phyloP scores from a whole-genome alignment of 1,140 invertebrate genomes.

The Ceratina japonica region DNA sequence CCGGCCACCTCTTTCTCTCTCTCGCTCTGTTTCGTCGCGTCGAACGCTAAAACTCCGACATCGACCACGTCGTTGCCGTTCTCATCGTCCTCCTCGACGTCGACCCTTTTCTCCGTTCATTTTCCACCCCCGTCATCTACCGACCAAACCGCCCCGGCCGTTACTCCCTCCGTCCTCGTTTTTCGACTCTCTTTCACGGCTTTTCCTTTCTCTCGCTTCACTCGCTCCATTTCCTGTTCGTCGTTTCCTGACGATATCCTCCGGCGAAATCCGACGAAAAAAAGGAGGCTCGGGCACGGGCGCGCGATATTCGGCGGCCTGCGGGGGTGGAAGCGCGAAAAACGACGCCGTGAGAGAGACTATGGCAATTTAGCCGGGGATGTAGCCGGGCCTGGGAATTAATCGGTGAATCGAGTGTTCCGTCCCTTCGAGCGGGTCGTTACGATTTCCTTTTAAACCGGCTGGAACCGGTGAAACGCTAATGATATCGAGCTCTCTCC shows the following conservation, averaged over 20 bases:
- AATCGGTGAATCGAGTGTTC: conserved; percentile 25
- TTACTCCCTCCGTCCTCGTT: conserved; percentile 13
- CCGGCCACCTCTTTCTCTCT: neutral
- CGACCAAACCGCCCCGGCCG: too few species aligned
- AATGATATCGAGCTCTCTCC: conserved; percentile 1
- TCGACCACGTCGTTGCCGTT: neutral
- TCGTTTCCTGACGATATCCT: conserved; percentile 58
- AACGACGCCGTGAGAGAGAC: conserved; percentile 36
- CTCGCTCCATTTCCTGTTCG: conserved; percentile 45
- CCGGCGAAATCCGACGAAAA: conserved; percentile 41
- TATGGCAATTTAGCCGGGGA: conserved; percentile 38
- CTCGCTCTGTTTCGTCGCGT: conserved; percentile 33
- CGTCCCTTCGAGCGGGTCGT: conserved; percentile 15
- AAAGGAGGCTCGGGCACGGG: neutral
- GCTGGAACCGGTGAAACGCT: conserved; percentile 14
- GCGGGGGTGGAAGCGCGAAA: conserved; percentile 11
- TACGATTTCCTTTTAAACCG: conserved; percentile 28
- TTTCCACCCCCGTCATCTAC: neutral
- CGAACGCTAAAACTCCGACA: neutral
- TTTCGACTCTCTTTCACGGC: conserved; percentile 8
- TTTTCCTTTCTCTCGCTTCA: conserved; percentile 41
- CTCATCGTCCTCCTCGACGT: neutral
- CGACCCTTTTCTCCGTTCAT: conserved; percentile 12
- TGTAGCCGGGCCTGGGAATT: conserved; percentile 23
- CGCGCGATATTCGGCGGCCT: conserved; percentile 33